phyloP scores from a whole-genome alignment of 2,113 vertebrate genomes.

The Romanogobio albipinnatus region DNA sequence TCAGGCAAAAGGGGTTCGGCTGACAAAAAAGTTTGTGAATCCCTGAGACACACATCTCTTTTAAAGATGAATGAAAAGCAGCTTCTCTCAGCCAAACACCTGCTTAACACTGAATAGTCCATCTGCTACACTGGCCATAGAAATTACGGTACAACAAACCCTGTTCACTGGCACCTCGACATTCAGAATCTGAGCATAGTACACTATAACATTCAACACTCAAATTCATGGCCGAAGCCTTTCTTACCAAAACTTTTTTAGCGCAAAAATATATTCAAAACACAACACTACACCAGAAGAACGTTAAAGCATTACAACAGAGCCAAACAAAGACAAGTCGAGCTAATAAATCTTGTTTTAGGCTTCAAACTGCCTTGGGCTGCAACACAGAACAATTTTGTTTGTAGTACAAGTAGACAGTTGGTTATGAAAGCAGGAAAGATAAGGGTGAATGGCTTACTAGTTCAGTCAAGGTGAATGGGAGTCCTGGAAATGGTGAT shows the following conservation, averaged over 20 bases:
- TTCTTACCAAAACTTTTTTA: neutral
- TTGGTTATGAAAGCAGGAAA: constrained; percentile 18
- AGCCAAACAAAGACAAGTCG: constrained; percentile 1
- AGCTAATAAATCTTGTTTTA: constrained; percentile 8
- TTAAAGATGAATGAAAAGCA: constrained; percentile 7
- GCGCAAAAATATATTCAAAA: neutral
- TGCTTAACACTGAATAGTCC: neutral
- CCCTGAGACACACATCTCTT: neutral
- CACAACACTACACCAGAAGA: neutral
- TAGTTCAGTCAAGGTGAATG: constrained; percentile 2
- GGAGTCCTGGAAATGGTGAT: neutral
- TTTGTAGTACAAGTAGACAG: neutral
- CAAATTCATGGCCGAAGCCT: neutral
- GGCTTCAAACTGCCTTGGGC: constrained; percentile 19
- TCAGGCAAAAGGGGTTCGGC: neutral
- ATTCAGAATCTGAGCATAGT: neutral
- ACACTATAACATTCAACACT: neutral
- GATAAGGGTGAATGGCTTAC: neutral
- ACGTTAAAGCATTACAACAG: neutral
- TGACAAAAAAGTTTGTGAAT: neutral
- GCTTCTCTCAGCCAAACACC: neutral
- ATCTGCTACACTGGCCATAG: neutral
- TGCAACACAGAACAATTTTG: neutral
- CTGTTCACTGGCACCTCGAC: neutral
- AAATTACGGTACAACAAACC: neutral